Evolutionary conservation across 2,888 invertebrate species (phyloP), one percentile per base, ranked within the genome.

Genomic region (Ormyrus rosae): DNA sequence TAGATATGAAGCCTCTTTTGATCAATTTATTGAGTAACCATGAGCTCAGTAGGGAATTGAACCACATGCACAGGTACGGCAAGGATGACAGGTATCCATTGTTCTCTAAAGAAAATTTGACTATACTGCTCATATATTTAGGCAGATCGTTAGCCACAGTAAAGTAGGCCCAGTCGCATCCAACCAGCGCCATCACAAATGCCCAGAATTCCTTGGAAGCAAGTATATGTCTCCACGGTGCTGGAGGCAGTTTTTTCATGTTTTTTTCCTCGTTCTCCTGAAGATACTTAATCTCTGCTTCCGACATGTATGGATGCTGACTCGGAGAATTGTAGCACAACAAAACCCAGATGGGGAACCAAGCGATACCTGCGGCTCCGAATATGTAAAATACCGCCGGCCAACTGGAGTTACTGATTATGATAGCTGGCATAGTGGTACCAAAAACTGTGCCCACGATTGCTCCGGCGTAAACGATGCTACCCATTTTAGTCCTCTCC

Each of bases 381-480:
- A 96, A 96, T 55, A 96, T 91, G 86, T 96, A 96, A 90, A 96
- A 96, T 3, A 96, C 95, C 0, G 94, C 93, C 48, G 94, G 92
- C 96, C 96, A 96, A 51, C 94, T 93, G 6, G 86, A 84, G 71
- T 93, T 92, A 67, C 92, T 91, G 82, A 93, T 92, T 80, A 95
- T 93, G 8, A 96, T 90, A 19, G 94, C 89, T 0, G 95, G 95
- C 9, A 95, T 94, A 5, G 95, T 85, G 0, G 92, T 87, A 81
- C 93, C 93, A 11, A 93, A 93, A 71, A 94, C 89, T 51, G 77
- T 80, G 11, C 82, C 82, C n/a, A 73, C n/a, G 0, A 73, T 71
- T 2, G 70, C 73, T 0, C 82, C 82, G 2, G 76, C 77, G 67
- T 60, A 80, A 1, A 82, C 61, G 34, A 80, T 60, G 53, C 73